Base-by-base conservation (phyloP, 2,797 vertebrate genomes). In the Brachyrhaphis roseni region DNA sequence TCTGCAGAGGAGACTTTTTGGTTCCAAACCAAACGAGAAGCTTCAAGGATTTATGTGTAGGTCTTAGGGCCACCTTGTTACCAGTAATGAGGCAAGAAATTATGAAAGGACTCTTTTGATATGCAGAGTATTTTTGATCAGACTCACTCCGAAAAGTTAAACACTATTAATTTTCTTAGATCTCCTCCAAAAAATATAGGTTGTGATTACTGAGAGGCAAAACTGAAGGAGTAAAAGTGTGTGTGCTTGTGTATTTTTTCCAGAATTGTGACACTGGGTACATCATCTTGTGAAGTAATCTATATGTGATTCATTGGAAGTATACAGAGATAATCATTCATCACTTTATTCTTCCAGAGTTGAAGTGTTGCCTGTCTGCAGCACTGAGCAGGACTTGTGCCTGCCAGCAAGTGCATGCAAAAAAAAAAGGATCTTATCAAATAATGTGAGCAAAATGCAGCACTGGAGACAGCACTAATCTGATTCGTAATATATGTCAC, bases 251-350 rank as follows among this genome's bases (percentile, higher is more conserved):
- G 62, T 77, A 20, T 57, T 59, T 59, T 87, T 73, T 82, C 28
- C 73, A 73, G 83, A 85, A 78, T 62, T 64, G 76, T 83, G 90
- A 90, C 92, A 87, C 84, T 87, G 81, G 89, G 87, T 86, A 80
- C 78, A 82, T 83, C 41, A 68, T 84, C 86, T 81, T 77, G 94
- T 95, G 91, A 94, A 93, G 91, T 80, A 94, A 93, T 95, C 87
- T 87, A 84, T 83, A 83, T 84, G 89, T 90, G 59, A 86, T 90
- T 90, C 89, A 93, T 90, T 82, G 83, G 72, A 78, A 75, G n/a
- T 68, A 66, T 49, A 78, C 78, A 66, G 70, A 23, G 74, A 87
- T 73, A 3, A 18, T 89, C 89, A 91, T 89, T 84, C 88, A 88
- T 92, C 79, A 39, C 59, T 77, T 85, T 89, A 83, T 79, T 76